Percentiles rank a stretch among this genome's conserved stretches.
Evolutionary conservation across 92 coral and sea anemone species (phyloP).

Genomic region (Phymanthus crucifer): DNA sequence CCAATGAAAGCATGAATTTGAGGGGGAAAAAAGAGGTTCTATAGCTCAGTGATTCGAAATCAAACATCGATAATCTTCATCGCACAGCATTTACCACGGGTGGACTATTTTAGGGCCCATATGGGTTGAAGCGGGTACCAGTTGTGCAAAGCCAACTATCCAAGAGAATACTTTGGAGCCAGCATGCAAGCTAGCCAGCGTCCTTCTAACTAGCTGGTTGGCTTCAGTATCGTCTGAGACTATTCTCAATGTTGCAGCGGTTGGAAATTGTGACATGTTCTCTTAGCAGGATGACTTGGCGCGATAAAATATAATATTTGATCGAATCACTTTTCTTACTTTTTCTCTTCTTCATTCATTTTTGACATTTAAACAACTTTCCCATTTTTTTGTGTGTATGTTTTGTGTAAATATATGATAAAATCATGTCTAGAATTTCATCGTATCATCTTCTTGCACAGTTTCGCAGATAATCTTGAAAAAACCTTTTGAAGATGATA

Average conservation of each 20-base stretch:
- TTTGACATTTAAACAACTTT: no score
- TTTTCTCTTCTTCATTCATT: neutral
- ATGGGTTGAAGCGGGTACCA: slow-evolving; percentile 28
- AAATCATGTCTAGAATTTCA: no score
- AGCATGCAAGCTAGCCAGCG: neutral
- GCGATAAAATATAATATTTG: neutral
- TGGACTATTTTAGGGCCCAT: slow-evolving; percentile 14
- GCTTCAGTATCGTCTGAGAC: neutral
- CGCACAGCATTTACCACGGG: slow-evolving; percentile 28
- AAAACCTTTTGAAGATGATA: no score
- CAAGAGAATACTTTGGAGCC: neutral
- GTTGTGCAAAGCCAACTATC: neutral
- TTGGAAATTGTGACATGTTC: neutral
- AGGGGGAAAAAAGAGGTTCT: neutral
- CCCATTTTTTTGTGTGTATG: no score
- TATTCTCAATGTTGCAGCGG: slow-evolving; percentile 9
- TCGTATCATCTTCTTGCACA: no score
- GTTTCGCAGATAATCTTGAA: no score
- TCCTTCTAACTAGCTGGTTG: neutral
- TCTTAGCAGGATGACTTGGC: neutral
- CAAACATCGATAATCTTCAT: slow-evolving; percentile 6
- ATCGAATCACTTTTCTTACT: neutral
- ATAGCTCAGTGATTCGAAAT: neutral
- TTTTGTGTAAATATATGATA: no score
- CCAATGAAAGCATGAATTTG: neutral